Base-by-base conservation (phyloP, 2,888 invertebrate species). In the Drosophila algonquin region DNA sequence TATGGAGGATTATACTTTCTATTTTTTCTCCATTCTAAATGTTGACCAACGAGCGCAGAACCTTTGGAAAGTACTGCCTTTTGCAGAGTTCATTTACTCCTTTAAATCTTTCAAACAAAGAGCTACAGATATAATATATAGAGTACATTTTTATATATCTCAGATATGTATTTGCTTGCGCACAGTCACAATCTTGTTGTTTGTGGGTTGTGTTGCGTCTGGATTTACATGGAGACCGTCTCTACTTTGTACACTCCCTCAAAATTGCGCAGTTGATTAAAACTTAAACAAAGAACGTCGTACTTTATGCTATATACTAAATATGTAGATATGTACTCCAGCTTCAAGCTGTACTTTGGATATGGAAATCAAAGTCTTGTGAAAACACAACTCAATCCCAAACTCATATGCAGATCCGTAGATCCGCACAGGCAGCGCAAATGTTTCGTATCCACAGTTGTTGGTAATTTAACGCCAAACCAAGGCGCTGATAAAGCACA, bases 261-360 rank as follows among this genome's bases (percentile, higher is more conserved):
- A 18, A 56, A 71, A 80, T 57, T 78, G 67, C 87, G 87, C 71
- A 87, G 75, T 77, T 75, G 50, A 65, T 56, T 51, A 44, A 18
- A 44, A 45, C 46, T 63, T 14, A 62, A 80, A 86, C 87, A 82
- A 82, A 83, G 75, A 64, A 52, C 44, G 35, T 45, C 12, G 54
- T n/a, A 44, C n/a, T 35, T 10, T 27, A 48, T 48, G 57, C 21
- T 21, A 35, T 59, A 52, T 40, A 3, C 21, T 21, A 55, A 18
- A n/a, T 21, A 54, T 12, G 35, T 40, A 21, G 21, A 21, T 21
- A 21, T 21, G 30, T 7, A n/a, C 7, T 40, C 24, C 52, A 53
- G 32, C 52, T 32, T 67, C 16, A 47, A 70, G 59, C 63, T 52
- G 46, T 56, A 69, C 54, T 74, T 77, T 77, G 24, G n/a, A 55